A percentile compares a stretch with the other conserved stretches of the same genome.
Evolutionary conservation across 2,113 vertebrate species (phyloP).

Genomic region (Pterophyllum scalare): DNA sequence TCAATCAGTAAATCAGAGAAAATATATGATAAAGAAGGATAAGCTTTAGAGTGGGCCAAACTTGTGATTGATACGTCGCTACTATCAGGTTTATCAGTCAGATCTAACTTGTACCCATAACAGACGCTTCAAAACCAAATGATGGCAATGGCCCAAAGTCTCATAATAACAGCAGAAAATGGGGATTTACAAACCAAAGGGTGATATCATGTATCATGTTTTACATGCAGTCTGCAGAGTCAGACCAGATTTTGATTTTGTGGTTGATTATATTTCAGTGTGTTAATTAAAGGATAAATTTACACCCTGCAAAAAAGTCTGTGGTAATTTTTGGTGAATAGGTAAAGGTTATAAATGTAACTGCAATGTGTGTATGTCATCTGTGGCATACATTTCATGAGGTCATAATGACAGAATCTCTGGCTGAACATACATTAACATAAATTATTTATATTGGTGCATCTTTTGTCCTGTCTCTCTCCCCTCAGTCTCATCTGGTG

Average conservation of each 20-base stretch:
- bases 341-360: background rate
- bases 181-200: background rate
- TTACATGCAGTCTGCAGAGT: background rate
- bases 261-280: background rate
- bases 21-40: background rate
- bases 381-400: too few species aligned
- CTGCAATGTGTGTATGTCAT: background rate
- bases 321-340: background rate
- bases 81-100: background rate
- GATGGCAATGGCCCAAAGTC: background rate
- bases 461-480: too few species aligned
- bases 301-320: background rate
- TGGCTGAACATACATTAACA: background rate
- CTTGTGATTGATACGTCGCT: background rate
- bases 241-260: background rate
- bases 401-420: background rate
- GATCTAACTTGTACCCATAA: background rate
- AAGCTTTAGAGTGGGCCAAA: background rate
- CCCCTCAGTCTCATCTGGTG: too few species aligned
- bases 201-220: background rate
- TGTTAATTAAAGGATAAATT: background rate
- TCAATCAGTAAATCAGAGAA: background rate
- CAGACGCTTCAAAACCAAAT: background rate
- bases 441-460: background rate
- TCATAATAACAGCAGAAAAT: background rate